Evolutionary conservation across 23 tunicate genomes (phyloP).

Genomic region (Diplosoma virens): DNA sequence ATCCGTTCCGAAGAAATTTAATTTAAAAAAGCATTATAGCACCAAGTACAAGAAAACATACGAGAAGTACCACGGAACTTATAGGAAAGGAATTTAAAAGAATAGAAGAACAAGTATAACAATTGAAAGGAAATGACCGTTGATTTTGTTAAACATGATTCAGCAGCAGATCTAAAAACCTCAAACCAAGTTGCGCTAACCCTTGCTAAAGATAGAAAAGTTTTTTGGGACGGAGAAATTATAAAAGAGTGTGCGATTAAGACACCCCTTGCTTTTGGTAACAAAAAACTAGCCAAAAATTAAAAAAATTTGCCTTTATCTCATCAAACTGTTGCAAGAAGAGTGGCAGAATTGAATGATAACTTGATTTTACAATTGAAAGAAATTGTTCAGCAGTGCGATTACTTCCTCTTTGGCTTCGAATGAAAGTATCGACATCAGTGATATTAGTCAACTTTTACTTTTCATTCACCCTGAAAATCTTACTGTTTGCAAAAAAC

Average conservation of each 20-base stretch:
- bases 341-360: background rate
- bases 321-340: too few relatives aligned
- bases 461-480: too few relatives aligned
- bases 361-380: background rate
- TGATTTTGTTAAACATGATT: background rate
- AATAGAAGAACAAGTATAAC: background rate
- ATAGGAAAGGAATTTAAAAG: slow-evolving; percentile 3
- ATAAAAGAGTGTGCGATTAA: slow-evolving; percentile 12
- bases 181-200: slow-evolving; percentile 14
- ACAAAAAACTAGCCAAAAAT: background rate
- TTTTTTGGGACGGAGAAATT: slow-evolving; percentile 14
- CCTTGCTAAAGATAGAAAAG: slow-evolving; percentile 13
- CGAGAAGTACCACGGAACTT: slow-evolving; percentile 21
- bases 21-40: background rate
- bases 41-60: slow-evolving; percentile 10
- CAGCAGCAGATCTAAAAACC: slow-evolving; percentile 16
- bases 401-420: too few relatives aligned
- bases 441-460: too few relatives aligned
- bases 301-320: background rate
- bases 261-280: background rate
- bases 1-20: background rate
- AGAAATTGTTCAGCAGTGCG: too few relatives aligned
- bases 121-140: background rate
- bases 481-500: too few relatives aligned
- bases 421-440: too few relatives aligned